phyloP scores from a whole-genome alignment of 2,113 vertebrate genomes.

The Corythoichthys intestinalis region DNA sequence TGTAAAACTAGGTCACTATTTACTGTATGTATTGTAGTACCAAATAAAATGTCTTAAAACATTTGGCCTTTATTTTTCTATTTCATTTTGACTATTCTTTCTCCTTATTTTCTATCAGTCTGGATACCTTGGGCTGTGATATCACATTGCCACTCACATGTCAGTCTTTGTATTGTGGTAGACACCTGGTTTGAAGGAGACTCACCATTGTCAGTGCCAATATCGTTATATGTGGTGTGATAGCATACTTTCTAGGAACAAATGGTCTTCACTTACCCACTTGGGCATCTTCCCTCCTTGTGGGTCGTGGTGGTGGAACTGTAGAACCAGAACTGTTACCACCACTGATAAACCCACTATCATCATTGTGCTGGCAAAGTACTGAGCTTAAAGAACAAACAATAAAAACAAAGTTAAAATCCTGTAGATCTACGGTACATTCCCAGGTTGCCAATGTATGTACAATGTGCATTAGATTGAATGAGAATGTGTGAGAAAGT shows the following conservation, averaged over 20 bases:
- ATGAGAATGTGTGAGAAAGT: too few species aligned
- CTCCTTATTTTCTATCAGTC: not conserved
- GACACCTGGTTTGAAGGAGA: not conserved
- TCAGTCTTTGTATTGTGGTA: too few species aligned
- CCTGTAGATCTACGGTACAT: not conserved
- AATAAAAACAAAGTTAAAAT: not conserved
- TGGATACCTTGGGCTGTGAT: not conserved
- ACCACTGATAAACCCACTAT: constrained; percentile 87
- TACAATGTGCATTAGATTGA: too few species aligned
- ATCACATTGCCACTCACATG: not conserved
- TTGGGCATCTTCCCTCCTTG: constrained; percentile 88
- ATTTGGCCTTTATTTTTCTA: not conserved
- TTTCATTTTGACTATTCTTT: not conserved
- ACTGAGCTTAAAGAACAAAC: constrained; percentile 74
- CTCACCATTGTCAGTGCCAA: not conserved
- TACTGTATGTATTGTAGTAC: too few species aligned
- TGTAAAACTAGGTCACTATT: too few species aligned
- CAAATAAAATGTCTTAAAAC: too few species aligned
- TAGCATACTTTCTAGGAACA: not conserved
- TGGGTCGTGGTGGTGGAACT: constrained; percentile 88
- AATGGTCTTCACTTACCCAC: constrained; percentile 72
- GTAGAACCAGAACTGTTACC: constrained; percentile 86
- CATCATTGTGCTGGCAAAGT: constrained; percentile 90
- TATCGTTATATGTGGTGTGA: not conserved
- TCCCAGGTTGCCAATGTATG: too few species aligned